Evolutionary conservation across 2,797 vertebrate genomes (phyloP).

Genomic region (Acomys russatus): DNA sequence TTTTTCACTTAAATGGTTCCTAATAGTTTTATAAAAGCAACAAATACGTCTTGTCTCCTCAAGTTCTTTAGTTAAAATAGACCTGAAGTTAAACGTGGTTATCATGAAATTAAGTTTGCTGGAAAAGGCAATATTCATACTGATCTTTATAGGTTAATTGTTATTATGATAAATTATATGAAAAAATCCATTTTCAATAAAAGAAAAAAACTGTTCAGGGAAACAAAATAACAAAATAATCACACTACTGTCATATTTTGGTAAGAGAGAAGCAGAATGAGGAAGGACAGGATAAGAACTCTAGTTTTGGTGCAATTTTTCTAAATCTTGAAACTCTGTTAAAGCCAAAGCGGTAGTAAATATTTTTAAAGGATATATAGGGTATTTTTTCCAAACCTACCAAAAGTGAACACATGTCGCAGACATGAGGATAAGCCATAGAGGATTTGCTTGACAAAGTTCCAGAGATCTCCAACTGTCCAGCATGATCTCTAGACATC

Average conservation of each 20-base stretch:
- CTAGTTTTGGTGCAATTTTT: not conserved
- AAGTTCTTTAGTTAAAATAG: constrained; percentile 94
- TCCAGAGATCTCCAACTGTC: too few relatives aligned
- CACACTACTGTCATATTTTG: not conserved
- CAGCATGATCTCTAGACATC: too few relatives aligned
- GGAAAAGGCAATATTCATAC: not conserved
- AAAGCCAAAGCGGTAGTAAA: not conserved
- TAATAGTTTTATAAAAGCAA: constrained; percentile 82
- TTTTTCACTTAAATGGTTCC: not conserved
- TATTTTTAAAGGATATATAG: not conserved
- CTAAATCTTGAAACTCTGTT: not conserved
- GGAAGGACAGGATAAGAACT: not conserved
- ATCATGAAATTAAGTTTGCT: constrained; percentile 31
- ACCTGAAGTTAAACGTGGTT: constrained; percentile 88
- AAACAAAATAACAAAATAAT: not conserved
- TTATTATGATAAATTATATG: not conserved
- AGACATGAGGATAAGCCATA: too few relatives aligned
- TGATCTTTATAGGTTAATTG: not conserved
- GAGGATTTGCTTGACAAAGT: too few relatives aligned
- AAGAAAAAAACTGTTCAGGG: not conserved
- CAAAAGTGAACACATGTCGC: not conserved
- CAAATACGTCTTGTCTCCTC: constrained; percentile 92
- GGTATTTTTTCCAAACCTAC: not conserved
- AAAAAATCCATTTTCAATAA: not conserved
- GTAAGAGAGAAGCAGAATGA: not conserved